Base-by-base conservation (phyloP, 1,140 invertebrate genomes). In the Zaprionus davidi region DNA sequence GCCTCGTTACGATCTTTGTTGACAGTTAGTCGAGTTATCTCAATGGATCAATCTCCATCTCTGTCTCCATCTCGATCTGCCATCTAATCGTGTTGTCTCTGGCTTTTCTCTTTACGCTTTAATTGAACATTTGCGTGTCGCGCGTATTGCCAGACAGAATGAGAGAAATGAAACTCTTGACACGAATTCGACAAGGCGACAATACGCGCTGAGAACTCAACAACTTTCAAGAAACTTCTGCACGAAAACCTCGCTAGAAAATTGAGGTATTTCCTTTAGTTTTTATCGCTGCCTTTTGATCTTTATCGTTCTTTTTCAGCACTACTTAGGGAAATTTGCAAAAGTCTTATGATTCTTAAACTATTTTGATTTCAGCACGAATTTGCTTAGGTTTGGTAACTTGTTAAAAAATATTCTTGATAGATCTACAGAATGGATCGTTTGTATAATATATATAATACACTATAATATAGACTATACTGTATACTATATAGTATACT, bases 81-180 rank as follows among this genome's bases (percentile, higher is more conserved):
- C 31, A 63, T 75, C 59, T 75, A 6, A 44, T 44, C 36, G 26
- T 26, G 31, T 31, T 41, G 24, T 53, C 28, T 56, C 49, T 44
- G 36, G 22, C 28, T 31, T 72, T 60, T 70, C 78, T 71, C 67
- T 22, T 58, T 20, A 20, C 26, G 7, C 22, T 78, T 86, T 86
- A 85, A 86, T 85, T 86, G 76, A 82, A 67, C 71, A 85, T 86
- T 85, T 85, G 83, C 82, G 82, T 85, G 83, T 63, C 36, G 41
- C 59, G 5, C 46, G 20, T 2, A 41, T 13, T 41, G 38, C 13
- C 38, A 41, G 9, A 12, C n/a, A 24, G 17, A n/a, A 55, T 62
- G 34, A 80, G 73, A 81, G 68, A 82, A 84, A 81, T 81, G 76
- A 60, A 74, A 56, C 5, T 56, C 76, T 75, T 49, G 79, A 76